phyloP scores from a whole-genome alignment of 2,888 invertebrate species.

The Furcula furcula region DNA sequence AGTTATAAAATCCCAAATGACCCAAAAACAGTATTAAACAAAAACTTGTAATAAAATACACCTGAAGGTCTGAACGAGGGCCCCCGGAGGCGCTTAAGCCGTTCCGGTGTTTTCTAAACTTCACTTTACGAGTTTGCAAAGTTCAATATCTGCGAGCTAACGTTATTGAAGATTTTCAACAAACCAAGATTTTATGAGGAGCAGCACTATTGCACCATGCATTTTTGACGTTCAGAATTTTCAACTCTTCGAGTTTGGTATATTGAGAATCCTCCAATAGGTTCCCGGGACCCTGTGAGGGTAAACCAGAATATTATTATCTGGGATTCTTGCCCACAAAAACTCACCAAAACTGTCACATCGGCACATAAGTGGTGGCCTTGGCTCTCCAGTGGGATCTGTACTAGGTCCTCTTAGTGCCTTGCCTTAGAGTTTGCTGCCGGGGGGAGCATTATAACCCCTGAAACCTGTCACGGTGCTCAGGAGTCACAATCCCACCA shows the following conservation, averaged over 20 bases:
- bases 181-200: background rate
- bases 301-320: background rate
- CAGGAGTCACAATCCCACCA: too few relatives aligned
- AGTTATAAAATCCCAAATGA: conserved; percentile 3
- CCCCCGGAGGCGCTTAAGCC: conserved; percentile 4
- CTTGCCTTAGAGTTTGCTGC: too few relatives aligned
- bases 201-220: background rate
- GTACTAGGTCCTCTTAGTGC: too few relatives aligned
- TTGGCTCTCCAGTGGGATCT: too few relatives aligned
- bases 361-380: too few relatives aligned
- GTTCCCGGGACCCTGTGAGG: too few relatives aligned
- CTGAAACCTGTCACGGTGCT: too few relatives aligned
- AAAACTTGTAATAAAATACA: conserved; percentile 2
- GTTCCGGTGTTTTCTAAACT: conserved; percentile 13
- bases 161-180: background rate
- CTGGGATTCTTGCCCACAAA: background rate
- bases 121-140: conserved; percentile 16
- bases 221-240: background rate
- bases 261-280: background rate
- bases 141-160: conserved; percentile 8
- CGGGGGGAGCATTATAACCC: too few relatives aligned
- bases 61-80: background rate
- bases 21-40: background rate
- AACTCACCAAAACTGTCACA: background rate
- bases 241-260: background rate